Evolutionary conservation across 1,140 invertebrate species (phyloP).

Genomic region (Cyclargus thomasi): DNA sequence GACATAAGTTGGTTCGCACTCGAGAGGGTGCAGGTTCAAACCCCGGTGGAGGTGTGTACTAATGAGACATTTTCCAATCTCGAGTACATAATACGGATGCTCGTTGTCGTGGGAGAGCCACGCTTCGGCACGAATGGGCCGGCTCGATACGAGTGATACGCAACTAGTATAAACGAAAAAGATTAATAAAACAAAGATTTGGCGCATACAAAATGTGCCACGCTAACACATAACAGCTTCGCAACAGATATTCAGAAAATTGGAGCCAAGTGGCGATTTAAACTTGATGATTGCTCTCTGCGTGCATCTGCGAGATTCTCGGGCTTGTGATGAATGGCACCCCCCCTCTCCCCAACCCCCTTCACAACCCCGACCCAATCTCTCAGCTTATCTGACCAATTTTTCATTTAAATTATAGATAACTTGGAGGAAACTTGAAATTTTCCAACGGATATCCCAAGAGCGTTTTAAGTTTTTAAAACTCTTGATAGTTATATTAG

Average conservation of each 20-base stretch:
- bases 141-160: too few species aligned
- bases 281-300: background rate
- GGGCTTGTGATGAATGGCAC: background rate
- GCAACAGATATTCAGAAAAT: background rate
- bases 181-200: too few species aligned
- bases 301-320: background rate
- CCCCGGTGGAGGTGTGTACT: too few species aligned
- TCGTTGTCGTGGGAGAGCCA: too few species aligned
- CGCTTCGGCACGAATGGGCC: too few species aligned
- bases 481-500: background rate
- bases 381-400: background rate
- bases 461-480: background rate
- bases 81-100: too few species aligned
- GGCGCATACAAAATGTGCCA: too few species aligned
- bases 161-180: too few species aligned
- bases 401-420: conserved; percentile 1
- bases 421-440: background rate
- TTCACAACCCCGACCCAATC: background rate
- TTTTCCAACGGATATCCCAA: background rate
- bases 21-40: too few species aligned
- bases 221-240: background rate
- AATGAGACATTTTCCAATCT: too few species aligned
- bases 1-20: too few species aligned
- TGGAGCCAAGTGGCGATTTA: background rate
- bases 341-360: too few species aligned